A percentile compares a stretch with the other conserved stretches of the same genome.
These are phyloP conservation scores for Lottia gigantea DNA, from an alignment of 2,888 invertebrate species.

Conservation along the genomic window DNA sequence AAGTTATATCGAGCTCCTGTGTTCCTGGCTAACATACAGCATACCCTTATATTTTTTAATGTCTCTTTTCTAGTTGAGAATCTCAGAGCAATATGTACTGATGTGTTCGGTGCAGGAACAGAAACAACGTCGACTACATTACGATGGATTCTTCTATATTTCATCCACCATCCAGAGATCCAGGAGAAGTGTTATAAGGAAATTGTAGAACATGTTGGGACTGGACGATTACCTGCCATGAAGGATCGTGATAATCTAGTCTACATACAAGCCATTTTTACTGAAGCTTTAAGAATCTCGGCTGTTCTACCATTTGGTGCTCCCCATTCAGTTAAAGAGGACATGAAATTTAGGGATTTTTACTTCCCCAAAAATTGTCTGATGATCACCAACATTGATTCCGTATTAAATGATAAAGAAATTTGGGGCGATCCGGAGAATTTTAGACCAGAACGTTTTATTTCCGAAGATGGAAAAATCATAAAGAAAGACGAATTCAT, in stretches of 20 bases:
- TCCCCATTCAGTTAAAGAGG: background rate
- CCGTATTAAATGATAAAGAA: background rate
- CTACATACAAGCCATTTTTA: background rate
- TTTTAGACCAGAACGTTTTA: background rate
- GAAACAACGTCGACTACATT: background rate
- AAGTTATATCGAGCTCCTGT: no score
- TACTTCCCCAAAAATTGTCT: background rate
- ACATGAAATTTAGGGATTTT: background rate
- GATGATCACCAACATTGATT: background rate
- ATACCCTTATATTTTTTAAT: no score
- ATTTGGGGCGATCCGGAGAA: background rate
- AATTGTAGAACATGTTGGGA: background rate
- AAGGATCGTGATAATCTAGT: background rate
- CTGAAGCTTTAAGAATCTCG: background rate
- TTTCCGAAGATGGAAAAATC: constrained; percentile 1
- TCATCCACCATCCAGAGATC: background rate
- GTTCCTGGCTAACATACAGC: no score
- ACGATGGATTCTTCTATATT: background rate
- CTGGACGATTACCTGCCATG: background rate
- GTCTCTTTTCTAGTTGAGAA: background rate
- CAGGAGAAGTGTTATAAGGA: background rate
- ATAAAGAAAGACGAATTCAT: background rate
- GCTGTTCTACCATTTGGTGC: constrained; percentile 4
- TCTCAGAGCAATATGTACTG: background rate
- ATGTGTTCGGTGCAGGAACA: background rate